Conservation (phyloP, 2,113 vertebrate species). For the Desmodus rotundus region DNA sequence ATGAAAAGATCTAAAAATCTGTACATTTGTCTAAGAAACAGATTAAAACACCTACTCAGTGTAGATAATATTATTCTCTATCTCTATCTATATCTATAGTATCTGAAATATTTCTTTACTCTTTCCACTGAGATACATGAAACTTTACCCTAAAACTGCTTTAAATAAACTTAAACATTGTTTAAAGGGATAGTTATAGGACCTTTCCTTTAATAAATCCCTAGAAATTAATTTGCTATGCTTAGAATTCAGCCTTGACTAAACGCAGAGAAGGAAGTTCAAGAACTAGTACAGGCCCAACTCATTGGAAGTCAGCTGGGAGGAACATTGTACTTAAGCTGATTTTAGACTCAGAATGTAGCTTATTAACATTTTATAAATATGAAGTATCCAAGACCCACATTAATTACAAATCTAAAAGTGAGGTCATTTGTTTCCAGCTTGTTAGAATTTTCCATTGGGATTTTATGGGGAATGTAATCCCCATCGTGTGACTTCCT, state of each 20-base stretch:
- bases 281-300: background rate
- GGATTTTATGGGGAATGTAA: background rate
- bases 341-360: background rate
- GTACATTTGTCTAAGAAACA: background rate
- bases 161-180: background rate
- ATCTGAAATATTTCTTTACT: background rate
- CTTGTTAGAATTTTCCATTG: conserved; percentile 28
- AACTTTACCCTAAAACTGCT: background rate
- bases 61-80: background rate
- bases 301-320: background rate
- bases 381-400: background rate
- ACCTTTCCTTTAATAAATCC: background rate
- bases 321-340: background rate
- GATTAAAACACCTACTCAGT: background rate
- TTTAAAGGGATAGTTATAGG: background rate
- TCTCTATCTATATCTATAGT: background rate
- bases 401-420: conserved; percentile 32
- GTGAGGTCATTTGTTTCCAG: conserved; percentile 26
- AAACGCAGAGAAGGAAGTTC: background rate
- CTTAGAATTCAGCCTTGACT: background rate
- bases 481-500: background rate
- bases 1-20: background rate
- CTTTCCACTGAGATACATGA: background rate
- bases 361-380: conserved; percentile 30
- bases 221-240: background rate